Evolutionary conservation across 2,113 vertebrate genomes (phyloP), one percentile per base, ranked within the genome.

Genomic region (Tapirus terrestris): DNA sequence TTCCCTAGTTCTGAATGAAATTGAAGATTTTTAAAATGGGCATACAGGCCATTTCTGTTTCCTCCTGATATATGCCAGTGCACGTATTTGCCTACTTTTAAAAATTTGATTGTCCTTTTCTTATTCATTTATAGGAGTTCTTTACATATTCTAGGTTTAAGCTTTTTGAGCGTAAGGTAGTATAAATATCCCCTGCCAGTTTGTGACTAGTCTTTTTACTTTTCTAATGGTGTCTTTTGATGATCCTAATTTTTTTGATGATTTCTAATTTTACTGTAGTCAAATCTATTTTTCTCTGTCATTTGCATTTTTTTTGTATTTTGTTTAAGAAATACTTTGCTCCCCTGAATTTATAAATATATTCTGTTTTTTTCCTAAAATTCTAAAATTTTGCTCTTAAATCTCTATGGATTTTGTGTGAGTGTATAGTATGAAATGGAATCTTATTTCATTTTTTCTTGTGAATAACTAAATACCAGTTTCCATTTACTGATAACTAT

Each of bases 1-100:
- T 95, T 96, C n/a, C 43, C n/a, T 91, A 75, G 76, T 83, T 75
- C 45, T 5, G 65, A 73, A 53, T 33, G n/a, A 92, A 94, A 81
- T 39, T 9, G 3, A 75, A 5, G 4, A 36, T 29, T 79, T 82
- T 72, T 33, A 16, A 61, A 93, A 53, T 83, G 36, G 27, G 3
- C 0, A 8, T 60, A 36, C 0, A 16, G 80, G 4, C 2, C 36
- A 10, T 45, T 82, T 20, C 17, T 82, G 8, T 56, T 70, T 93
- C 29, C 5, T 95, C 56, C 25, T 95, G 31, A 51, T 33, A 43
- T n/a, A 65, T 31, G 12, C 16, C 8, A 70, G 17, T 82, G 82
- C 45, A 56, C 65, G 23, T 20, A 48, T 51, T 60, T 39, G 17
- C 9, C 51, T 45, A 13, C 45, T 91, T 27, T 8, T 45, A 39